Conservation (phyloP, 2,113 vertebrate species). For the Paralichthys olivaceus region DNA sequence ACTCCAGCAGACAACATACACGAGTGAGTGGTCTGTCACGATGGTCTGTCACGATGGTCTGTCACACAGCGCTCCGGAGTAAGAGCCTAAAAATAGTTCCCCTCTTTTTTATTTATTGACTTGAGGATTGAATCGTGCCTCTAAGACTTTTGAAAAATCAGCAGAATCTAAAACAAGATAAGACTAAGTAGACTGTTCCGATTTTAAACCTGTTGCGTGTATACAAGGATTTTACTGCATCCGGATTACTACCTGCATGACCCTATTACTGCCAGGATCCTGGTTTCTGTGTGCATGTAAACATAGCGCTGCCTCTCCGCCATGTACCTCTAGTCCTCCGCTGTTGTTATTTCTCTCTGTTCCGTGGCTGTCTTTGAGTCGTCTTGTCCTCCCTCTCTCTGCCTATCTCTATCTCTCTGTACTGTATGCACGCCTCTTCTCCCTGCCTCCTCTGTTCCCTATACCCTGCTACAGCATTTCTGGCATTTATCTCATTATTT, state of each 20-base stretch:
- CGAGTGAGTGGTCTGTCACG: background rate
- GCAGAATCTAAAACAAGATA: background rate
- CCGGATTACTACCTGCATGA: background rate
- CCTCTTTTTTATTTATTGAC: background rate
- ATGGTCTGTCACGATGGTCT: background rate
- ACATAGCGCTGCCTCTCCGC: conserved; percentile 1
- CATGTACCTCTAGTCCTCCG: background rate
- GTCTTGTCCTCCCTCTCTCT: conserved; percentile 32
- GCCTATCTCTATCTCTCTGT: conserved; percentile 15
- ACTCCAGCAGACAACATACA: too few species aligned
- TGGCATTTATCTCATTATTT: conserved; percentile 71
- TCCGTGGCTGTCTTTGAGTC: conserved; percentile 14
- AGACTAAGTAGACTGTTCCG: background rate
- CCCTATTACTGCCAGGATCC: conserved; percentile 13
- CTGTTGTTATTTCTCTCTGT: conserved; percentile 8
- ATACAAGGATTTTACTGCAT: conserved; percentile 3
- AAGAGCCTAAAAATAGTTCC: conserved; percentile 2
- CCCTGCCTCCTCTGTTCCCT: conserved; percentile 49
- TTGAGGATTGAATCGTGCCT: background rate
- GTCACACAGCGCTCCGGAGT: background rate
- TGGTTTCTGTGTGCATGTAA: conserved; percentile 14
- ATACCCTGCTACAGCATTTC: conserved; percentile 56
- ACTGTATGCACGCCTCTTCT: conserved; percentile 22
- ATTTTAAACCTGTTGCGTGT: conserved; percentile 11
- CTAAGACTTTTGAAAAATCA: background rate